phyloP scores from a whole-genome alignment of 2,888 invertebrate species.

The Danaus chrysippus region DNA sequence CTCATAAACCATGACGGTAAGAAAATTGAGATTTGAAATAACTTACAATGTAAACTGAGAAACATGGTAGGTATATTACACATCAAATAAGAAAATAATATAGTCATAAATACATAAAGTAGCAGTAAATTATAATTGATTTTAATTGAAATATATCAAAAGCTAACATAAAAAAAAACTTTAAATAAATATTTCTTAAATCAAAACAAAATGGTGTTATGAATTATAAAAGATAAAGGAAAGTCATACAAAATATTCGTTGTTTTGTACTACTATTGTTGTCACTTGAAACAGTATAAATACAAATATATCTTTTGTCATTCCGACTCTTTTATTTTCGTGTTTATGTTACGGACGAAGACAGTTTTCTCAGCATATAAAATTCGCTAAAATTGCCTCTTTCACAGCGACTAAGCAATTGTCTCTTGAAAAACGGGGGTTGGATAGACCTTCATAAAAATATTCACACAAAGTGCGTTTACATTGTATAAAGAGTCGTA shows the following conservation, averaged over 20 bases:
- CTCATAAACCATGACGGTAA: too few relatives aligned
- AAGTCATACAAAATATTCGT: background rate
- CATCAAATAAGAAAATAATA: too few relatives aligned
- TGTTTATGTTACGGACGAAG: conserved; percentile 18
- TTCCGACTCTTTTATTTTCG: conserved; percentile 12
- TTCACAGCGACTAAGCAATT: conserved; percentile 26
- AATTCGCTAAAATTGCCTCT: conserved; percentile 19
- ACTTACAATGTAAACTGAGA: too few relatives aligned
- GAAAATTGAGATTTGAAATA: too few relatives aligned
- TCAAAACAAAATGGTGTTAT: background rate
- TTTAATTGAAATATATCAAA: too few relatives aligned
- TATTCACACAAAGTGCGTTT: conserved; percentile 22
- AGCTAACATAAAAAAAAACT: too few relatives aligned
- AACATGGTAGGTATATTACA: too few relatives aligned
- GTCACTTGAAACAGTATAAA: background rate
- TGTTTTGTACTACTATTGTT: background rate
- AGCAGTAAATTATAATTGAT: too few relatives aligned
- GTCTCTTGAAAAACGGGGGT: conserved; percentile 26
- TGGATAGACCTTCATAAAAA: conserved; percentile 23
- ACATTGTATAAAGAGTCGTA: conserved; percentile 5
- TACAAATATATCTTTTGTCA: conserved; percentile 12
- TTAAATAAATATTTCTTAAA: too few relatives aligned
- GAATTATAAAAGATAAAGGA: background rate
- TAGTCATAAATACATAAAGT: too few relatives aligned
- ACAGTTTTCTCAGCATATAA: conserved; percentile 20